Percentiles rank a stretch among this genome's conserved stretches.
phyloP scores from a whole-genome alignment of 2,888 invertebrate species.

The Caradrina kadenii region DNA sequence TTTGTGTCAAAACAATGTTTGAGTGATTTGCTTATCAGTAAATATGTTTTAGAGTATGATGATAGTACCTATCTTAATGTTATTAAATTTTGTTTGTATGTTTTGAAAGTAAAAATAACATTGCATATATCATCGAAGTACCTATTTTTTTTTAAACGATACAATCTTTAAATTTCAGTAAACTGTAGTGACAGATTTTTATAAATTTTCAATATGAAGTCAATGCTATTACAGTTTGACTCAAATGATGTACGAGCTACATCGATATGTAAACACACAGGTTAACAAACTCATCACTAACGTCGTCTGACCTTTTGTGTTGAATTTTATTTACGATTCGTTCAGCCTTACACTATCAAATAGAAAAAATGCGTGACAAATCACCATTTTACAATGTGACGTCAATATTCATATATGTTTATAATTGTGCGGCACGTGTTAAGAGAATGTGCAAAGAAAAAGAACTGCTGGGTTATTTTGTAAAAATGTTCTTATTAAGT shows the following conservation, averaged over 20 bases:
- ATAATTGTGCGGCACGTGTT: conserved; percentile 11
- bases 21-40: background rate
- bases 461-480: no score
- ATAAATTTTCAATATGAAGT: conserved; percentile 17
- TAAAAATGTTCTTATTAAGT: no score
- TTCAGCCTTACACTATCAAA: conserved; percentile 38
- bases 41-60: background rate
- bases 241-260: conserved; percentile 11
- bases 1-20: background rate
- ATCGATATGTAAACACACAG: conserved; percentile 46
- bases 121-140: background rate
- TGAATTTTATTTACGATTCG: conserved; percentile 33
- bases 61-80: background rate
- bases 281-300: conserved; percentile 52
- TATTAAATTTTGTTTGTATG: background rate
- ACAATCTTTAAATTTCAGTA: background rate
- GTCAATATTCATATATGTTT: background rate
- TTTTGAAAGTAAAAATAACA: background rate
- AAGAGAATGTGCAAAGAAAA: background rate
- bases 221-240: conserved; percentile 21
- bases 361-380: conserved; percentile 42
- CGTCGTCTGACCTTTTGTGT: conserved; percentile 50
- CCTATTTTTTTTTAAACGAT: background rate
- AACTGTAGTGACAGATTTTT: background rate
- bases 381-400: conserved; percentile 1